A percentile compares a stretch with the other conserved stretches of the same genome.
Conservation (phyloP, 2,113 vertebrate species). For the Glareola pratincola region DNA sequence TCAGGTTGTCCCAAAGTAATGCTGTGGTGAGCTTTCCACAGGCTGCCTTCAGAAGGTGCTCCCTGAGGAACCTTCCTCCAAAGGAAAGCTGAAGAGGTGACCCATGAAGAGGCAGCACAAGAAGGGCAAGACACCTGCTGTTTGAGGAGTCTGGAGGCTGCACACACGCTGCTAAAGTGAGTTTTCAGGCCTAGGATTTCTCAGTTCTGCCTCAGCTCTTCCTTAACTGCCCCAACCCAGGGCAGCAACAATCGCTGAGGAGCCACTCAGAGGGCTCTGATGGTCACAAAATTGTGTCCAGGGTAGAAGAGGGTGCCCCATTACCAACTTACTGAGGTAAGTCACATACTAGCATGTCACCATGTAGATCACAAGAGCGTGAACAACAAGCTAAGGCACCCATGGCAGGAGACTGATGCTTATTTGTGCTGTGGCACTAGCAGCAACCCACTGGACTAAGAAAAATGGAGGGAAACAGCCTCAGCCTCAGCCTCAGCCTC, state of each 20-base stretch:
- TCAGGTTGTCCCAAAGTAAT: rapidly evolving
- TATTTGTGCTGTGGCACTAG: neutral
- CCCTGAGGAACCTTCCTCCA: rapidly evolving
- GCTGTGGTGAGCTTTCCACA: neutral
- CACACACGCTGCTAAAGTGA: rapidly evolving
- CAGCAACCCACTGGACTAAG: neutral
- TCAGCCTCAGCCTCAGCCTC: neutral
- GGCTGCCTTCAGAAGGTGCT: neutral
- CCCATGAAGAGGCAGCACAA: rapidly evolving
- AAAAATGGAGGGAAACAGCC: neutral
- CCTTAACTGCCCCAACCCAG: neutral
- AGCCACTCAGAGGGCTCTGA: rapidly evolving
- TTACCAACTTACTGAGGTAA: rapidly evolving
- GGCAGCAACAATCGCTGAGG: neutral
- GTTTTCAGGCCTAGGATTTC: neutral
- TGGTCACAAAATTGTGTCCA: neutral
- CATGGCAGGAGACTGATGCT: rapidly evolving
- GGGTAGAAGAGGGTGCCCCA: rapidly evolving
- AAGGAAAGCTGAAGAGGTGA: neutral
- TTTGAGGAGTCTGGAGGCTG: neutral
- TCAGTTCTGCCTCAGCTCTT: neutral
- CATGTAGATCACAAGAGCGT: rapidly evolving
- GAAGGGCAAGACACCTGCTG: rapidly evolving
- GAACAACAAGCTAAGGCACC: rapidly evolving
- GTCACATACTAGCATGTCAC: neutral